Percentiles rank a stretch among this genome's conserved stretches.
These are phyloP conservation scores for Thalpophila matura DNA, from an alignment of 2,888 invertebrate genomes.

Conservation along the genomic window DNA sequence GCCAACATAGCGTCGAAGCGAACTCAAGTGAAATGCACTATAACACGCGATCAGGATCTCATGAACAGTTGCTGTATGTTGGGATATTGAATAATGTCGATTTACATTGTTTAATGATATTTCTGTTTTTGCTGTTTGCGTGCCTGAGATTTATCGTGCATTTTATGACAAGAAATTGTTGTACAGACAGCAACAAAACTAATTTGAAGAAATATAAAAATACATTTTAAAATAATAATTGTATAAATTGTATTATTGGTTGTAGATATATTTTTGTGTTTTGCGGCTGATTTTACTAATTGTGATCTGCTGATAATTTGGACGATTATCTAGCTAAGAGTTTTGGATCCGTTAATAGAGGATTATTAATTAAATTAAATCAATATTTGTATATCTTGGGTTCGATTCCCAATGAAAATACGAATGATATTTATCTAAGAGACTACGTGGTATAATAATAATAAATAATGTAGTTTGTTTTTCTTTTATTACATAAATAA, in stretches of 20 bases:
- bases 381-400: too few species aligned
- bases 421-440: too few species aligned
- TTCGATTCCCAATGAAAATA: slow-evolving; percentile 30
- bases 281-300: too few species aligned
- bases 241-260: too few species aligned
- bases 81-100: background rate
- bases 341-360: background rate
- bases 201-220: too few species aligned
- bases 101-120: background rate
- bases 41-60: background rate
- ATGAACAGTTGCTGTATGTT: background rate
- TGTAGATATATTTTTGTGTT: too few species aligned
- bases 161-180: background rate
- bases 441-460: too few species aligned
- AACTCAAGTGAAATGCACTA: too few species aligned
- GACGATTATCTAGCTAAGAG: background rate
- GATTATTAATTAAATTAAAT: background rate
- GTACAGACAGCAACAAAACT: background rate
- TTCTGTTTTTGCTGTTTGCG: background rate
- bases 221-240: background rate
- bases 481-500: background rate
- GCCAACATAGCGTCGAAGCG: too few species aligned
- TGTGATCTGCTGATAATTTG: too few species aligned
- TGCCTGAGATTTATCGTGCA: background rate
- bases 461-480: too few species aligned